Evolutionary conservation across 2,888 invertebrate species (phyloP).

Genomic region (Synanthedon formicaeformis): DNA sequence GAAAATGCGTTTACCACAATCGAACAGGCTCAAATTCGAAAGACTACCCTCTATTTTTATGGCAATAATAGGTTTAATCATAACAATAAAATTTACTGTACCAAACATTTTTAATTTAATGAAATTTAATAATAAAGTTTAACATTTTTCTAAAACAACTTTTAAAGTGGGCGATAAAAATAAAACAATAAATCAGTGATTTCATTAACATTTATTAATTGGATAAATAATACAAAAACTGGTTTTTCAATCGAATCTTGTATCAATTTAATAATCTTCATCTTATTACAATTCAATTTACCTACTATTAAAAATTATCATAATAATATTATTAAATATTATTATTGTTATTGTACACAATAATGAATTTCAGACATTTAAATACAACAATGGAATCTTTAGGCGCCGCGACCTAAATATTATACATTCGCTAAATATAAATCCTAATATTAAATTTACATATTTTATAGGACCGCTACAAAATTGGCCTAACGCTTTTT

Average conservation of each 20-base stretch:
- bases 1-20: too few relatives aligned
- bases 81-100: too few relatives aligned
- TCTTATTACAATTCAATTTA: too few relatives aligned
- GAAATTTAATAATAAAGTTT: too few relatives aligned
- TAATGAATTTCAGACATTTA: slow-evolving; percentile 7
- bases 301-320: too few relatives aligned
- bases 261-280: too few relatives aligned
- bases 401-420: slow-evolving; percentile 3
- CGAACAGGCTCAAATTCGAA: too few relatives aligned
- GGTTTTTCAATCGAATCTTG: slow-evolving; percentile 24
- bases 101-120: too few relatives aligned
- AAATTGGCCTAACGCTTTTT: background rate
- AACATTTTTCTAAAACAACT: too few relatives aligned
- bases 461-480: background rate
- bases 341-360: too few relatives aligned
- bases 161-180: slow-evolving; percentile 4
- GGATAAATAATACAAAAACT: slow-evolving; percentile 68
- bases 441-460: background rate
- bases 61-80: too few relatives aligned
- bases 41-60: too few relatives aligned
- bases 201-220: slow-evolving; percentile 66
- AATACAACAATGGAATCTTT: slow-evolving; percentile 48
- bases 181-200: slow-evolving; percentile 31
- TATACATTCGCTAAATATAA: background rate
- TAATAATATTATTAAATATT: slow-evolving; percentile 6